Evolutionary conservation across 2,888 invertebrate genomes (phyloP).

Genomic region (Hirtodrosophila trivittata): DNA sequence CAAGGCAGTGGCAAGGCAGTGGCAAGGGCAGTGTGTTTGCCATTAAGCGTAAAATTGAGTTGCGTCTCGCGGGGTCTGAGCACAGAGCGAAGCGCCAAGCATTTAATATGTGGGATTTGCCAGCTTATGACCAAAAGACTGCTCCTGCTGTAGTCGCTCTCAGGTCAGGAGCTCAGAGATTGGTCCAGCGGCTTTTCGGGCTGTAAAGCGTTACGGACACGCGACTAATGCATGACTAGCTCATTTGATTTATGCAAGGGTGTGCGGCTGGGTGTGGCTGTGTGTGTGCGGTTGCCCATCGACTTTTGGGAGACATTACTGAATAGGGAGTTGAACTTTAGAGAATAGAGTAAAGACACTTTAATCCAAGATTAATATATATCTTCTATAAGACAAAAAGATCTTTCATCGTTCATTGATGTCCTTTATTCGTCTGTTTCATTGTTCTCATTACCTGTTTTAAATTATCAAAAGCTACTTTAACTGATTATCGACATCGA

Average conservation of each 20-base stretch:
- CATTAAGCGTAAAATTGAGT: conserved; percentile 64
- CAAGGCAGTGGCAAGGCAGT: not conserved
- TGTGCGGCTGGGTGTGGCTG: not conserved
- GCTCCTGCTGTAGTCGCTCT: conserved; percentile 26
- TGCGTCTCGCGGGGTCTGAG: conserved; percentile 24
- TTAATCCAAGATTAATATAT: too few relatives aligned
- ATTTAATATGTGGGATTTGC: conserved; percentile 66
- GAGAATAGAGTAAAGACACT: too few relatives aligned
- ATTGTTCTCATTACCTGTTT: too few relatives aligned
- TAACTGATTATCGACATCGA: too few relatives aligned
- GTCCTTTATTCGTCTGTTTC: too few relatives aligned
- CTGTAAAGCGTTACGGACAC: conserved; percentile 27
- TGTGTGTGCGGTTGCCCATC: not conserved
- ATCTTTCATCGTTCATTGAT: too few relatives aligned
- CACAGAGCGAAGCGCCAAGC: conserved; percentile 36
- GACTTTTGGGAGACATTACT: not conserved
- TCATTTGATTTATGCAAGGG: conserved; percentile 34
- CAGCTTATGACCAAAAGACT: conserved; percentile 36
- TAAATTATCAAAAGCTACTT: too few relatives aligned
- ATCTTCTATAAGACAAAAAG: too few relatives aligned
- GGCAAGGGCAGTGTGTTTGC: conserved; percentile 3
- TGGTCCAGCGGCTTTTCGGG: conserved; percentile 25
- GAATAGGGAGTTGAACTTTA: too few relatives aligned
- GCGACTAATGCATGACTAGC: conserved; percentile 29
- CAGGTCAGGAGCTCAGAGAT: conserved; percentile 19